Base-by-base conservation (phyloP, 2,113 vertebrate species). In the Eptesicus fuscus region DNA sequence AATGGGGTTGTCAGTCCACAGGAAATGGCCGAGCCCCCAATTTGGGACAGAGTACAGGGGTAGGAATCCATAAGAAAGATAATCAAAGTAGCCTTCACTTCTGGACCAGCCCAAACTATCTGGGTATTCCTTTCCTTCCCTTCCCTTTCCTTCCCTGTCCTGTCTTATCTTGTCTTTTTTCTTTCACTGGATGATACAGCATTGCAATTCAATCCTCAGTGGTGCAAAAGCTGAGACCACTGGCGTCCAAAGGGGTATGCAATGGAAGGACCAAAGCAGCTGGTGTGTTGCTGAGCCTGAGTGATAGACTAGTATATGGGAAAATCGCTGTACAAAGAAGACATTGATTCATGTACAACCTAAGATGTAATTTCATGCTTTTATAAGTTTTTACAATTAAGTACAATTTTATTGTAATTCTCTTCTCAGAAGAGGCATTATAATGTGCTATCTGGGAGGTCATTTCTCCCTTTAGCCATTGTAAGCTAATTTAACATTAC, bases 331-430 rank as follows among this genome's bases (percentile, higher is more conserved):
- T 25, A 37, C 0, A 23, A 86, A 83, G n/a, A 80, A 2, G 30
- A 35, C 56, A 28, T 65, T 83, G 49, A 42, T 71, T 37, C 71
- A 35, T n/a, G 28, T 16, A 59, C 22, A 80, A 30, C 42, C 49
- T 73, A 51, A 63, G 56, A 70, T 32, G 67, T 22, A 95, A 93
- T 95, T 92, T 97, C 95, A 92, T 90, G 95, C 90, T 95, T 95
- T 97, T 87, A 18, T 93, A 97, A 88, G 37, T 93, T 95, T 84
- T 92, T 47, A 95, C 49, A 95, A 91, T 90, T 95, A 95, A 47
- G 37, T 76, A 77, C 80, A 93, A 84, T 65, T 90, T 83, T 95
- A 59, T 51, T 80, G 47, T 56, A 77, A 88, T 92, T 93, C 88
- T 90, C 85, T 92, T 87, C 92, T 95, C 93, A 92, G 84, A 95